phyloP scores from a whole-genome alignment of 2,113 vertebrate species.

The Edolisoma coerulescens region DNA sequence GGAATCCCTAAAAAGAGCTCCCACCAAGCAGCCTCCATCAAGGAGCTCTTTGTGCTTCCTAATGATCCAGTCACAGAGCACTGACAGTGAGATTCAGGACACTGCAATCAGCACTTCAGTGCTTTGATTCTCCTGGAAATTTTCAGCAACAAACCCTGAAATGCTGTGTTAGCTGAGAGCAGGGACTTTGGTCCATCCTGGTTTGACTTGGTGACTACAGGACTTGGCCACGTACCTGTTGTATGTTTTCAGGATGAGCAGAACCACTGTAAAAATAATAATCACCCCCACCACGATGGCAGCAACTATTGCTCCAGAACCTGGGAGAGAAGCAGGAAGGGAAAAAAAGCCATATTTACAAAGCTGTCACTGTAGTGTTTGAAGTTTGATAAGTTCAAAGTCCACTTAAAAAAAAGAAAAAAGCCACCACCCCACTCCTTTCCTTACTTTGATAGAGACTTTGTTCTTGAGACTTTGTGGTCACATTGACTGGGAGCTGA shows the following conservation, averaged over 20 bases:
- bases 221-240: slow-evolving; percentile 81
- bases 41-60: neutral
- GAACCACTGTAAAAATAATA: slow-evolving; percentile 83
- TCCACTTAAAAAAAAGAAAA: neutral
- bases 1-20: neutral
- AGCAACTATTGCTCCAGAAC: slow-evolving; percentile 93
- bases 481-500: slow-evolving; percentile 48
- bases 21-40: neutral
- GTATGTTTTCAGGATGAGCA: slow-evolving; percentile 89
- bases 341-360: neutral
- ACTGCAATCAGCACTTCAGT: neutral
- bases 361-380: neutral
- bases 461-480: slow-evolving; percentile 62
- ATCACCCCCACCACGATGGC: slow-evolving; percentile 88
- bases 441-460: slow-evolving; percentile 77
- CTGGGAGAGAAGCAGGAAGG: slow-evolving; percentile 55
- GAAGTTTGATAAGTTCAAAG: neutral
- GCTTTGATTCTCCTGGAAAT: neutral
- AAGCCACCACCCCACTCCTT: neutral
- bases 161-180: neutral
- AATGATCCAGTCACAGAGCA: fast-evolving
- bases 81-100: neutral
- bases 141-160: neutral
- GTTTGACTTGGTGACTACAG: neutral
- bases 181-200: neutral